Evolutionary conservation across 2,888 invertebrate species (phyloP).

Genomic region (Scaptomyza flava): DNA sequence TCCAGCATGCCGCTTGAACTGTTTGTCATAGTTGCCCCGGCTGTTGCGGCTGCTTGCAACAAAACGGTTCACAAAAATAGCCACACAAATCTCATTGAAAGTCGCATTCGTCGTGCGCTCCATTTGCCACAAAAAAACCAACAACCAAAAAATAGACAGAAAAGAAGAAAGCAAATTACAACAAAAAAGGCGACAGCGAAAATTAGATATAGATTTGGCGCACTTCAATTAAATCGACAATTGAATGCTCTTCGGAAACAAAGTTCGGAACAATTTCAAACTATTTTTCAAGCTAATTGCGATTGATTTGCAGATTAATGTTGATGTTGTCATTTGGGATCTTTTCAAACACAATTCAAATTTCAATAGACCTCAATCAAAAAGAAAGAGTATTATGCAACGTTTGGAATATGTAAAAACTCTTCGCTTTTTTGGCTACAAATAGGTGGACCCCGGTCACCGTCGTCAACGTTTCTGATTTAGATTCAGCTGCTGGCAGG

Average conservation of each 20-base stretch:
- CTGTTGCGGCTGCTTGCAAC: constrained; percentile 52
- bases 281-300: too few relatives aligned
- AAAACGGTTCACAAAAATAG: constrained; percentile 67
- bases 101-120: constrained; percentile 66
- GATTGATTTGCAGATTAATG: too few relatives aligned
- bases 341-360: too few relatives aligned
- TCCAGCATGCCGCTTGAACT: constrained; percentile 66
- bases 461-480: constrained; percentile 27
- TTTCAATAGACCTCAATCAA: too few relatives aligned
- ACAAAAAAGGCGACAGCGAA: constrained; percentile 22
- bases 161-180: neutral
- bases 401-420: constrained; percentile 45
- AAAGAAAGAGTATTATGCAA: constrained; percentile 25
- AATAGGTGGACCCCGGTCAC: constrained; percentile 18
- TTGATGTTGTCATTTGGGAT: too few relatives aligned
- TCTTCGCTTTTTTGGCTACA: constrained; percentile 16
- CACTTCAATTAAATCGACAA: constrained; percentile 2
- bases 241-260: constrained; percentile 25
- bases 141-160: neutral
- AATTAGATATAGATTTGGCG: constrained; percentile 11
- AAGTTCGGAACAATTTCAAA: too few relatives aligned
- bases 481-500: constrained; percentile 33
- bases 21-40: constrained; percentile 67
- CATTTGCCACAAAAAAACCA: constrained; percentile 46
- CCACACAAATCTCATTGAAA: constrained; percentile 76